phyloP scores from a whole-genome alignment of 2,797 vertebrate genomes.

The Manis javanica region DNA sequence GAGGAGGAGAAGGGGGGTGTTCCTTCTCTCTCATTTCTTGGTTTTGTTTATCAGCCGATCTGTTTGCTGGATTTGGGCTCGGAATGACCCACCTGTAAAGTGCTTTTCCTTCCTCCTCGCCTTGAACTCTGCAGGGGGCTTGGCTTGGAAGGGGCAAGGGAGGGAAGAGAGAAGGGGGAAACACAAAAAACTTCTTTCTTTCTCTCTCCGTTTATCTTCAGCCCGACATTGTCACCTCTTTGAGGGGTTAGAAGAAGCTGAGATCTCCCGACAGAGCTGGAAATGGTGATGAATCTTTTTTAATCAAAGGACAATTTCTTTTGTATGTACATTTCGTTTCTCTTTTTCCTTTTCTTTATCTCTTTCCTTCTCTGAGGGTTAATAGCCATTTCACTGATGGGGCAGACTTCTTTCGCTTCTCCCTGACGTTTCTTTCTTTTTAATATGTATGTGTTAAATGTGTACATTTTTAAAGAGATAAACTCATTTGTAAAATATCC shows the following conservation, averaged over 20 bases:
- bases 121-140: slow-evolving; percentile 84
- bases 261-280: slow-evolving; percentile 85
- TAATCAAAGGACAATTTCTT: slow-evolving; percentile 83
- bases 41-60: slow-evolving; percentile 83
- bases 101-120: slow-evolving; percentile 80
- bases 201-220: slow-evolving; percentile 78
- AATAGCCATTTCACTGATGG: slow-evolving; percentile 87
- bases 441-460: slow-evolving; percentile 84
- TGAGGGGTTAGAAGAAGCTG: slow-evolving; percentile 83
- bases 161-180: slow-evolving; percentile 60
- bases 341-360: slow-evolving; percentile 80
- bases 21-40: slow-evolving; percentile 82
- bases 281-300: slow-evolving; percentile 87
- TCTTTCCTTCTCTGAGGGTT: slow-evolving; percentile 81
- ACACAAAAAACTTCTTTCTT: slow-evolving; percentile 79
- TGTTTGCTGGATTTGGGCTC: slow-evolving; percentile 81
- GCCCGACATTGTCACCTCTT: slow-evolving; percentile 81
- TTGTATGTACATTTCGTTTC: slow-evolving; percentile 86
- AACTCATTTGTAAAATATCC: slow-evolving; percentile 85
- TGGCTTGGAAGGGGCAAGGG: slow-evolving; percentile 77
- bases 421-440: slow-evolving; percentile 86
- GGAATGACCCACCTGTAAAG: slow-evolving; percentile 88
- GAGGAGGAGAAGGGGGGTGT: slow-evolving; percentile 73
- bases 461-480: slow-evolving; percentile 86
- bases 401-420: slow-evolving; percentile 86